These are phyloP conservation scores for Daktulosphaira vitifoliae DNA, from an alignment of 1,140 invertebrate species.

Conservation along the genomic window DNA sequence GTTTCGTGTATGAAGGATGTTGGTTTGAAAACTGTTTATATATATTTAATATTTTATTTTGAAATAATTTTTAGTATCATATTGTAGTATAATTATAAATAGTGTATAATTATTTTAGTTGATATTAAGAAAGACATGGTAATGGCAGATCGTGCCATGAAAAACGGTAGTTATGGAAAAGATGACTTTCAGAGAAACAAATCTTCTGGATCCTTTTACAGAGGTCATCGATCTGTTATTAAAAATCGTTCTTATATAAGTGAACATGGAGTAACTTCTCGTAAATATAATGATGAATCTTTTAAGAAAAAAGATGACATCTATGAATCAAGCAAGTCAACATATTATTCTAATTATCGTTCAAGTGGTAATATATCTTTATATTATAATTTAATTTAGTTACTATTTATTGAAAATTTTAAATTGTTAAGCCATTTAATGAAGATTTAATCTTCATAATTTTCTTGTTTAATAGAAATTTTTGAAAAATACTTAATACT, in stretches of 20 bases:
- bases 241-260: not conserved
- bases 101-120: no score
- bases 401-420: no score
- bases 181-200: conserved; percentile 9
- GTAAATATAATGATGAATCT: conserved; percentile 11
- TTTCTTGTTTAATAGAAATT: no score
- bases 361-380: conserved; percentile 6
- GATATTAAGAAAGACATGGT: conserved; percentile 2
- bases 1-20: no score
- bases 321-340: conserved; percentile 6
- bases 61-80: no score
- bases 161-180: conserved; percentile 4
- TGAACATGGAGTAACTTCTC: conserved; percentile 12
- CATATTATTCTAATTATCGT: conserved; percentile 12
- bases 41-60: no score
- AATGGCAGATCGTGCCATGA: not conserved
- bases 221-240: not conserved
- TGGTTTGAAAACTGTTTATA: no score
- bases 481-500: no score
- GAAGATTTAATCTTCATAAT: no score
- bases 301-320: conserved; percentile 10
- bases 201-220: not conserved
- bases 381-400: no score
- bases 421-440: no score
- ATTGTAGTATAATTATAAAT: no score